Conservation (phyloP, 2,113 vertebrate species). For the Eleginops maclovinus region DNA sequence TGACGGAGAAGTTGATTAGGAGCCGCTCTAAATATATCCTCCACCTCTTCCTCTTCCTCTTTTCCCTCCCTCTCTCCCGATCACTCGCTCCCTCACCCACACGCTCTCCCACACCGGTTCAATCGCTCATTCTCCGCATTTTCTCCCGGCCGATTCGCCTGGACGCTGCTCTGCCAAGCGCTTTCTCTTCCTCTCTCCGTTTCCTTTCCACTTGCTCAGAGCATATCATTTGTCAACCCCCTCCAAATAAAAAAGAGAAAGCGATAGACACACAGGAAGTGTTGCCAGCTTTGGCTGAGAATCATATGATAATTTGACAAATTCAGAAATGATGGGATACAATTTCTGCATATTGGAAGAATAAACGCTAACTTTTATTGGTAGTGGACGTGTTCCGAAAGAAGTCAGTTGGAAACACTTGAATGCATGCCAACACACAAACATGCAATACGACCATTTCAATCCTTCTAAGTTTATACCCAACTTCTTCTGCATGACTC, state of each 20-base stretch:
- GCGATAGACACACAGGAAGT: background rate
- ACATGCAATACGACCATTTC: too few species aligned
- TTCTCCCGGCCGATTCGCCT: constrained; percentile 55
- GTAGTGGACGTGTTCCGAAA: too few species aligned
- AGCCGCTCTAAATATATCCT: constrained; percentile 83
- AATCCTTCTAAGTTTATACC: too few species aligned
- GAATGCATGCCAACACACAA: too few species aligned
- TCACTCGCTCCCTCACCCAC: constrained; percentile 54
- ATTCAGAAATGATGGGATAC: constrained; percentile 6
- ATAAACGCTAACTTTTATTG: too few species aligned
- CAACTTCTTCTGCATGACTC: constrained; percentile 7
- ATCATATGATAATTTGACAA: constrained; percentile 39
- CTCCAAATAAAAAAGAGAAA: background rate
- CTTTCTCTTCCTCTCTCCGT: constrained; percentile 58
- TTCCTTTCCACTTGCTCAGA: constrained; percentile 58
- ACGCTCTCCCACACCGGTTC: constrained; percentile 63
- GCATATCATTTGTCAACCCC: constrained; percentile 51
- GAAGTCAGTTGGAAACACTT: background rate
- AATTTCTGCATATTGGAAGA: constrained; percentile 21
- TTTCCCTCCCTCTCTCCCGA: constrained; percentile 19
- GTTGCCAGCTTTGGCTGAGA: constrained; percentile 39
- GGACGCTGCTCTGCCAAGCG: constrained; percentile 55
- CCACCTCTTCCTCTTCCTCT: constrained; percentile 61
- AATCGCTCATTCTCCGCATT: constrained; percentile 55
- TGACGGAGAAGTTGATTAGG: constrained; percentile 83